Evolutionary conservation across 2,888 invertebrate genomes (phyloP).

Genomic region (Halictus ligatus): DNA sequence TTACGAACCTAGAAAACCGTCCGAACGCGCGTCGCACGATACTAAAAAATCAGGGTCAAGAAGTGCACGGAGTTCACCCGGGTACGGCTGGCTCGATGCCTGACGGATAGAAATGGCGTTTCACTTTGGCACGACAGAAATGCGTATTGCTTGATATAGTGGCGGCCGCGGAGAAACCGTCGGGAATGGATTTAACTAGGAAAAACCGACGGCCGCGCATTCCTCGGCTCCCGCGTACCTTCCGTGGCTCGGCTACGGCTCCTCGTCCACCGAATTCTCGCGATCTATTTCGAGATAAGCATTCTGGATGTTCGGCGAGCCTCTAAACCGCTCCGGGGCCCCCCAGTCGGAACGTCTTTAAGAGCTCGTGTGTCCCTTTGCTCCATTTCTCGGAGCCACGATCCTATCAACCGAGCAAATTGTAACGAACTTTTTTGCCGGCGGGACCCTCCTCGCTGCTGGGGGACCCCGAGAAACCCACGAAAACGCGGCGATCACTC

Average conservation of each 20-base stretch:
- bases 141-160: constrained; percentile 67
- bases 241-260: constrained; percentile 25
- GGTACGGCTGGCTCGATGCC: constrained; percentile 48
- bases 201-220: constrained; percentile 53
- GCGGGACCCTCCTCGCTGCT: too few relatives aligned
- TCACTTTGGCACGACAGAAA: constrained; percentile 58
- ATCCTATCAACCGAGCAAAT: constrained; percentile 31
- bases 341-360: constrained; percentile 32
- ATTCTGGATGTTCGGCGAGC: constrained; percentile 67
- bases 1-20: constrained; percentile 20
- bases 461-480: neutral
- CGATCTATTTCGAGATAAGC: constrained; percentile 74
- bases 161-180: constrained; percentile 40
- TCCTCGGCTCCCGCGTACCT: constrained; percentile 44
- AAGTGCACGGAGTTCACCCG: constrained; percentile 9
- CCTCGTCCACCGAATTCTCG: constrained; percentile 55
- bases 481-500: neutral
- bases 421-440: constrained; percentile 36
- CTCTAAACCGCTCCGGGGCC: constrained; percentile 24
- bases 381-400: constrained; percentile 25
- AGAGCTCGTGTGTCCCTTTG: constrained; percentile 36
- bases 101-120: constrained; percentile 56
- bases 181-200: constrained; percentile 56
- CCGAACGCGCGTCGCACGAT: constrained; percentile 23
- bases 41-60: constrained; percentile 43